A percentile compares a stretch with the other conserved stretches of the same genome.
Evolutionary conservation across 2,113 vertebrate species (phyloP).

Genomic region (Nerophis ophidion): DNA sequence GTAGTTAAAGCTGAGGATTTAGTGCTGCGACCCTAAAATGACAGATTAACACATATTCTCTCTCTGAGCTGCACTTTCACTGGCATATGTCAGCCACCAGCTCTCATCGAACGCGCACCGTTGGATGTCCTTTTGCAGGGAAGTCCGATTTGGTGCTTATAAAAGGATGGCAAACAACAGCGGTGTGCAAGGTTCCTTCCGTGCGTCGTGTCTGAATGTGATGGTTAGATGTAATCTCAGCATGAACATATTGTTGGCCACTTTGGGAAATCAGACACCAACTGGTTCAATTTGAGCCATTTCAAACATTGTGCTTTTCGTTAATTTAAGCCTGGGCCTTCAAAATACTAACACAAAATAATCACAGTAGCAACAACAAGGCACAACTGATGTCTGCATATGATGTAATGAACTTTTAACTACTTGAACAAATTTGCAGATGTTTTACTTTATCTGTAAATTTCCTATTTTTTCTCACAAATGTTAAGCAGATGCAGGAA

Average conservation of each 20-base stretch:
- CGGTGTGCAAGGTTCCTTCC: constrained; percentile 40
- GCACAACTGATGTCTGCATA: neutral
- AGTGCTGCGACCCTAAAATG: constrained; percentile 28
- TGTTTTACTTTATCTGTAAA: neutral
- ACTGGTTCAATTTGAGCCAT: constrained; percentile 35
- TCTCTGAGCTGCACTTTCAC: constrained; percentile 28
- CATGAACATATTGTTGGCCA: neutral
- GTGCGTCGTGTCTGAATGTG: constrained; percentile 33
- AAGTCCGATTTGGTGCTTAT: constrained; percentile 34
- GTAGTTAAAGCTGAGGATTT: constrained; percentile 44
- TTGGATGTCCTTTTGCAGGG: constrained; percentile 20
- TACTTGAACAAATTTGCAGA: neutral
- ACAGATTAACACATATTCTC: constrained; percentile 48
- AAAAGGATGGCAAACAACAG: constrained; percentile 54
- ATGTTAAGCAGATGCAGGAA: neutral
- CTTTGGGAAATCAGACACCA: constrained; percentile 31
- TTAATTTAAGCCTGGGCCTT: neutral
- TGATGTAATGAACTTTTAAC: neutral
- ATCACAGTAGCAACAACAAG: neutral
- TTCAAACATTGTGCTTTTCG: constrained; percentile 3
- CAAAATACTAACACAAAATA: neutral
- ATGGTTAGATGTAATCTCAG: constrained; percentile 49
- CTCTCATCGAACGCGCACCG: constrained; percentile 11
- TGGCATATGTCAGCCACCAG: constrained; percentile 31
- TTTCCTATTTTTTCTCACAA: neutral